Evolutionary conservation across 2,888 invertebrate genomes (phyloP).

Genomic region (Caenorhabditis sp.): DNA sequence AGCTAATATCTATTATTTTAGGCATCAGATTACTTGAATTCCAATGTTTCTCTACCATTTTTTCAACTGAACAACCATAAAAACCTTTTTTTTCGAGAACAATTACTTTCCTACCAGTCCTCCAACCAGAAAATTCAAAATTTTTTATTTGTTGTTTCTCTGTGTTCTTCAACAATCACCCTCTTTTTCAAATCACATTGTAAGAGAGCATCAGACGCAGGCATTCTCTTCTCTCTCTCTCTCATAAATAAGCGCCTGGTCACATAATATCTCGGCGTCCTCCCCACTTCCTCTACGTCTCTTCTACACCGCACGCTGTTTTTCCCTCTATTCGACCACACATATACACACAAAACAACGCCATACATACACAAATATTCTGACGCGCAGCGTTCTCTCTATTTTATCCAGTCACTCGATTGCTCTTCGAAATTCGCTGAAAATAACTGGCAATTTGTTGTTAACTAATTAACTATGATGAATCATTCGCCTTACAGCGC

Average conservation of each 20-base stretch:
- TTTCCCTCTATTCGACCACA: not conserved
- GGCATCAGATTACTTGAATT: too few relatives aligned
- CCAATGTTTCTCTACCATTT: too few relatives aligned
- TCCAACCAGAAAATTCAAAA: not conserved
- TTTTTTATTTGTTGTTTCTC: not conserved
- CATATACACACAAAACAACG: slow-evolving; percentile 7
- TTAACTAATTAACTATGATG: slow-evolving; percentile 17
- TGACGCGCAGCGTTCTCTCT: not conserved
- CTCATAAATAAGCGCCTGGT: not conserved
- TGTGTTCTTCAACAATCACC: not conserved
- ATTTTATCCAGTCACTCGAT: slow-evolving; percentile 2
- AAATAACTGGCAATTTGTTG: not conserved
- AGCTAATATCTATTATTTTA: too few relatives aligned
- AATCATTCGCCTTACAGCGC: slow-evolving; percentile 41
- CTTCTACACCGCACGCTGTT: not conserved
- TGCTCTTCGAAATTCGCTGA: slow-evolving; percentile 9
- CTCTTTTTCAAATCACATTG: not conserved
- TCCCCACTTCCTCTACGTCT: not conserved
- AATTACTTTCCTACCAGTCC: not conserved
- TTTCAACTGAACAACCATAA: too few relatives aligned
- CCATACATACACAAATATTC: slow-evolving; percentile 6
- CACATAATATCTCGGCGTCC: not conserved
- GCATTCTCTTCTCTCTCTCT: not conserved
- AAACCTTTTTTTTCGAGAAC: not conserved
- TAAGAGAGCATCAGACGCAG: not conserved